Base-by-base conservation (phyloP, 2,113 vertebrate genomes). In the Octodon degus region DNA sequence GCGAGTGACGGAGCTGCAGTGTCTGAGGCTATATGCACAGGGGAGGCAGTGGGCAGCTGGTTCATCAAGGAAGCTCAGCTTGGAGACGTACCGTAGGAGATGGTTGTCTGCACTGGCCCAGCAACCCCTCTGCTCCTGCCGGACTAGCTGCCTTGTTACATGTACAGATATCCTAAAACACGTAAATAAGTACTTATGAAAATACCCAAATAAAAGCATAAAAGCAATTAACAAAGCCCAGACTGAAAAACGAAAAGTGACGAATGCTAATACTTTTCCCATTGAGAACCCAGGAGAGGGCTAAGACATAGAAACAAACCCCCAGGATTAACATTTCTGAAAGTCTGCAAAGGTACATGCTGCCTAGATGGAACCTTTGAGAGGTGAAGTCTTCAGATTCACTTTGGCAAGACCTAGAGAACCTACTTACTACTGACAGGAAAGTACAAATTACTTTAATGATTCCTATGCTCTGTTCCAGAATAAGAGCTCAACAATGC, bases 401-500 rank as follows among this genome's bases (percentile, higher is more conserved):
- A 74, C 79, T 91, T 2, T 94, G 96, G 85, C 87, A 70, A 81
- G 84, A 70, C 90, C 32, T n/a, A 95, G 92, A 94, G 68, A 91
- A 96, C 37, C 50, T 50, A 85, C 80, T 95, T 55, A 84, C 63
- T 55, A 81, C 68, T 63, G 89, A 95, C 95, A 84, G 86, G 79
- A 62, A 93, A 91, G 87, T 43, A 86, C 74, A 84, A 37, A 76
- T 53, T 58, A 86, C 77, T 87, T 93, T 63, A 92, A 87, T 94
- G 93, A 94, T 80, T 96, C 86, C 89, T 84, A 62, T 30, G 62
- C 89, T 95, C 55, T 83, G 37, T 63, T 67, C 74, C 89, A 86
- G 87, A 68, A 47, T 43, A 77, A 74, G 0, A 60, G 81, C 81
- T 85, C 82, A 86, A 60, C 47, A 80, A 50, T 6, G 85, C 62